phyloP scores from a whole-genome alignment of 2,113 vertebrate species.

The Arothron firmamentum region DNA sequence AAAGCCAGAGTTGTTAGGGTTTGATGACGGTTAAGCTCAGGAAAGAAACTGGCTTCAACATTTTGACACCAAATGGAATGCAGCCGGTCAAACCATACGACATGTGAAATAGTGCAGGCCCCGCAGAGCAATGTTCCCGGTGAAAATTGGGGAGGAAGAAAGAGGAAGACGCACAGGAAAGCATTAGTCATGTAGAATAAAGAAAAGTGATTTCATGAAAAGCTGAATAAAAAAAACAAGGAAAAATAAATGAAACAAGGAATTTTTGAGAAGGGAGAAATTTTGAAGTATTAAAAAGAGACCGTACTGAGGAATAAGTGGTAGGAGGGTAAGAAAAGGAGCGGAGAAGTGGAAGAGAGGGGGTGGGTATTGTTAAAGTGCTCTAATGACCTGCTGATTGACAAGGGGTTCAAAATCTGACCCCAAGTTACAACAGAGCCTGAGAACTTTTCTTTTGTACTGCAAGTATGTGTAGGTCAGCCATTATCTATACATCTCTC shows the following conservation, averaged over 20 bases:
- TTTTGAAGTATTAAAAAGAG: constrained; percentile 16
- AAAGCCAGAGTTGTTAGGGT: neutral
- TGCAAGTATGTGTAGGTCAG: constrained; percentile 35
- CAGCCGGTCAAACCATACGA: constrained; percentile 31
- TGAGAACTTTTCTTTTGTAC: constrained; percentile 64
- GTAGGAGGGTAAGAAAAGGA: constrained; percentile 13
- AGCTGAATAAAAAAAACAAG: too few species aligned
- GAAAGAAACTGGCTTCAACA: constrained; percentile 5
- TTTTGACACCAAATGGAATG: constrained; percentile 48
- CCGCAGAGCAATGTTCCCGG: too few species aligned
- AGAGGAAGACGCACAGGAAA: neutral
- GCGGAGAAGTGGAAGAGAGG: constrained; percentile 1
- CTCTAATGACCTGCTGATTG: constrained; percentile 76
- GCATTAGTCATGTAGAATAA: neutral
- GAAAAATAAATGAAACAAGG: neutral
- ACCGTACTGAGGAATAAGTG: neutral
- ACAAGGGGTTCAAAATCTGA: constrained; percentile 70
- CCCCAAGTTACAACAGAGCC: constrained; percentile 70
- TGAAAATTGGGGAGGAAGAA: neutral
- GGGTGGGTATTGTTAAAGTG: constrained; percentile 64
- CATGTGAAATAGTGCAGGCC: constrained; percentile 56
- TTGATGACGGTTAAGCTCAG: neutral
- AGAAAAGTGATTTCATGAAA: neutral
- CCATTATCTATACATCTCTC: neutral
- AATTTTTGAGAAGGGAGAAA: constrained; percentile 5